These are phyloP conservation scores for Coelopa frigida DNA, from an alignment of 1,140 invertebrate genomes.

Conservation along the genomic window DNA sequence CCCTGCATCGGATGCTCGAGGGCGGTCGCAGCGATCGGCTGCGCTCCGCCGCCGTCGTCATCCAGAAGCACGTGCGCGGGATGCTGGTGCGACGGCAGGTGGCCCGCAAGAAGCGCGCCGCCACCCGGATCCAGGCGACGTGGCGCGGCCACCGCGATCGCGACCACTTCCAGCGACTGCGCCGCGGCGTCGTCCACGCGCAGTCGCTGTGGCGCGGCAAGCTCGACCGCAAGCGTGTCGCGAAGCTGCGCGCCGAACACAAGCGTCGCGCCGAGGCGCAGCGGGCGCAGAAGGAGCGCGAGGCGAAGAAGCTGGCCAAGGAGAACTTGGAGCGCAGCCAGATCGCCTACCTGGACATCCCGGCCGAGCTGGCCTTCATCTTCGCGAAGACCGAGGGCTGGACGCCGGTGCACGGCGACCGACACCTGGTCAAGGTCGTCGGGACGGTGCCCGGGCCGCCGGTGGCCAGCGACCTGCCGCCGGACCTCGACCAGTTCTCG, in stretches of 20 bases:
- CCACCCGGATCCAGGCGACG: slow-evolving; percentile 54
- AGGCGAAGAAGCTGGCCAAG: slow-evolving; percentile 50
- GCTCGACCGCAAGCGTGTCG: slow-evolving; percentile 62
- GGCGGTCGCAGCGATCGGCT: slow-evolving; percentile 68
- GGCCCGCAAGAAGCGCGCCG: slow-evolving; percentile 44
- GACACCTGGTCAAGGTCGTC: slow-evolving; percentile 74
- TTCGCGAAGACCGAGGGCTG: slow-evolving; percentile 88
- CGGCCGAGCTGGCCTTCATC: slow-evolving; percentile 88
- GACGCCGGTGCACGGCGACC: slow-evolving; percentile 74
- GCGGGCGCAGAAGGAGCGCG: slow-evolving; percentile 53
- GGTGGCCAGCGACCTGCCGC: slow-evolving; percentile 54
- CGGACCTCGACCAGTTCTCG: slow-evolving; percentile 82
- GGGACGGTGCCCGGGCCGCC: slow-evolving; percentile 47
- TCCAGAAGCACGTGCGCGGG: slow-evolving; percentile 64
- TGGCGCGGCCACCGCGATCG: slow-evolving; percentile 53
- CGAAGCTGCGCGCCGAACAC: slow-evolving; percentile 59
- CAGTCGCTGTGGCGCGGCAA: slow-evolving; percentile 79
- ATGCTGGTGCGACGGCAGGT: slow-evolving; percentile 67
- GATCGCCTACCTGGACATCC: slow-evolving; percentile 87
- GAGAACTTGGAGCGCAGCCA: slow-evolving; percentile 49
- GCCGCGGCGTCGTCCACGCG: slow-evolving; percentile 57
- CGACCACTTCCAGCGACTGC: slow-evolving; percentile 48
- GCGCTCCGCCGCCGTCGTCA: slow-evolving; percentile 62
- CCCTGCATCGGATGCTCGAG: slow-evolving; percentile 76
- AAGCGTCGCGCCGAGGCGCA: slow-evolving; percentile 50